Conservation (phyloP, 2,888 invertebrate genomes). For the Anagyrus pseudococci region DNA sequence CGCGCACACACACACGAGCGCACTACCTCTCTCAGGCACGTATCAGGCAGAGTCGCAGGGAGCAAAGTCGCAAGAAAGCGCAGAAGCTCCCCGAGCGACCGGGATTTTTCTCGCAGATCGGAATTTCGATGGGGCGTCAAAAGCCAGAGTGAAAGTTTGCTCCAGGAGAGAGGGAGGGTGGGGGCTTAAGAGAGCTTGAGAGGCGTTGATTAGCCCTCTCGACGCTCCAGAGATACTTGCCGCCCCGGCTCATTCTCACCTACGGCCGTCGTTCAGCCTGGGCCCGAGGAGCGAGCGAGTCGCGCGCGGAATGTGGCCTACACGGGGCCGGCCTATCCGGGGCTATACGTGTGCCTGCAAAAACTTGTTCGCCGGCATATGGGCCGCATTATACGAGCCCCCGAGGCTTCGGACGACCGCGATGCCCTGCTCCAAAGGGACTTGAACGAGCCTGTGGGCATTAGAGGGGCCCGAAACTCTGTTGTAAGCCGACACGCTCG, state of each 20-base stretch:
- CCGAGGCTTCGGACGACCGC: too few species aligned
- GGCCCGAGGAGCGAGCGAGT: too few species aligned
- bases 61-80: slow-evolving; percentile 18
- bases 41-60: too few species aligned
- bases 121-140: slow-evolving; percentile 60
- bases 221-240: slow-evolving; percentile 58
- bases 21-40: too few species aligned
- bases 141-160: slow-evolving; percentile 40
- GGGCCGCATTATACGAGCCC: too few species aligned
- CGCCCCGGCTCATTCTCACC: slow-evolving; percentile 50
- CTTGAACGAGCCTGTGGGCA: too few species aligned
- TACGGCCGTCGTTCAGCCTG: slow-evolving; percentile 16
- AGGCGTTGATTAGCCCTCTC: slow-evolving; percentile 58
- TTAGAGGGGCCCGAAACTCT: slow-evolving; percentile 4
- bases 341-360: slow-evolving; percentile 51
- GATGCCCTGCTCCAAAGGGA: too few species aligned
- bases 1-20: too few species aligned
- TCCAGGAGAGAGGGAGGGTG: slow-evolving; percentile 5
- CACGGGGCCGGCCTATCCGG: slow-evolving; percentile 47
- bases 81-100: slow-evolving; percentile 8
- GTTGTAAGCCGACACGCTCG: slow-evolving; percentile 23
- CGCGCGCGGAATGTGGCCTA: slow-evolving; percentile 51
- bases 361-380: slow-evolving; percentile 42
- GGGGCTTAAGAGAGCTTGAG: slow-evolving; percentile 19
- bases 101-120: slow-evolving; percentile 50